Base-by-base conservation (phyloP, 1,140 invertebrate genomes). In the Nasonia longicornis region DNA sequence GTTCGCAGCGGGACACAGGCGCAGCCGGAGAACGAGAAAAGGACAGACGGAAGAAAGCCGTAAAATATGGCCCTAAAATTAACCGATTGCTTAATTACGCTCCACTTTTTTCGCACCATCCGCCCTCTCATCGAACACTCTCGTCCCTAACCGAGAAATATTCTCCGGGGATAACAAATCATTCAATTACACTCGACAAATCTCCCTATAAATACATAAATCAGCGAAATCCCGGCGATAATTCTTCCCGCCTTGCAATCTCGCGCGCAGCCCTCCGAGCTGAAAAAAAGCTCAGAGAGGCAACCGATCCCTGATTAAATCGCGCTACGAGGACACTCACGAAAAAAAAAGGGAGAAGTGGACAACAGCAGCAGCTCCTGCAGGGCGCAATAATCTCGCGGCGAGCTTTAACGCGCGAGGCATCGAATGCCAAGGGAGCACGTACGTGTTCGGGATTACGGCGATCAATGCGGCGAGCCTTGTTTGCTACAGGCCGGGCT, bases 31-130 rank as follows among this genome's bases (percentile, higher is more conserved):
- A 6, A 66, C 29, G 42, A 22, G 58, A 77, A 42, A 75, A 58
- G 74, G 67, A 52, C 20, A 52, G 72, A 38, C 42, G 82, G 83
- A 82, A 80, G 82, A 71, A 79, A 71, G 80, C 76, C 80, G 84
- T 89, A 87, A 89, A 89, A 88, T 87, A 89, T 87, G 85, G 84
- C 84, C 85, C 85, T 86, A 87, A 88, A 89, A 89, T 89, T 88
- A 89, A 89, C 88, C 85, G 84, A 89, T 88, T 88, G 84, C 85
- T 87, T 88, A 88, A 89, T 89, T 89, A 88, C 87, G 85, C 85
- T 82, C 85, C 86, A 81, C 85, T 84, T 84, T 58, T 87, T 88
- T 87, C 87, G 26, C 26, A 26, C 26, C 83, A 69, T 73, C 58
- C 81, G 1, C 42, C 76, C 63, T 63, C 7, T 20, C 11, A 20